These are phyloP conservation scores for Takifugu rubripes DNA, from an alignment of 2,797 vertebrate species.

Conservation along the genomic window DNA sequence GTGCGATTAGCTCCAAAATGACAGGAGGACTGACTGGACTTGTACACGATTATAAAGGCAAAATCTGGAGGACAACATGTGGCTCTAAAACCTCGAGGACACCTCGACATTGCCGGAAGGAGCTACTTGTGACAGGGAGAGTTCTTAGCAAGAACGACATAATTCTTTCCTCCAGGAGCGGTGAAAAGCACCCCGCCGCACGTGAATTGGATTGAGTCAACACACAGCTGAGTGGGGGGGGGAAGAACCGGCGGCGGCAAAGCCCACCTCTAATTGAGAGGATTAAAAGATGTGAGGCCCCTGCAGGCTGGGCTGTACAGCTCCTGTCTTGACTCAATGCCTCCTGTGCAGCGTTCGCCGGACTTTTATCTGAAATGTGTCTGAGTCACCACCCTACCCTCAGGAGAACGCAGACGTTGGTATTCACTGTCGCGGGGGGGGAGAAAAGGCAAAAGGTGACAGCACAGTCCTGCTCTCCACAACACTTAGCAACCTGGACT, in stretches of 20 bases:
- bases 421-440: slow-evolving; percentile 10
- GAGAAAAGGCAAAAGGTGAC: slow-evolving; percentile 24
- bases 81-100: background rate
- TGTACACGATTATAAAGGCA: no score
- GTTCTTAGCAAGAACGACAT: background rate
- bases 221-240: slow-evolving; percentile 12
- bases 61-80: no score
- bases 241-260: slow-evolving; percentile 28
- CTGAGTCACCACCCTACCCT: slow-evolving; percentile 41
- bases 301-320: slow-evolving; percentile 25
- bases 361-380: slow-evolving; percentile 21
- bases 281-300: slow-evolving; percentile 45
- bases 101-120: background rate
- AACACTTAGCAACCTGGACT: background rate
- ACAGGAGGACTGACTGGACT: background rate
- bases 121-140: background rate
- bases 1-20: slow-evolving; percentile 36
- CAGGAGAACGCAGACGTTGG: slow-evolving; percentile 24
- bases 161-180: slow-evolving; percentile 9
- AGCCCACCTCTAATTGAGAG: slow-evolving; percentile 24
- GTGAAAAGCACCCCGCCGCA: slow-evolving; percentile 18
- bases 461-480: slow-evolving; percentile 3
- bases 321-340: slow-evolving; percentile 12
- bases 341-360: background rate
- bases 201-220: slow-evolving; percentile 21